Base-by-base conservation (phyloP, 2,113 vertebrate species). In the Planiliza haematocheilus region DNA sequence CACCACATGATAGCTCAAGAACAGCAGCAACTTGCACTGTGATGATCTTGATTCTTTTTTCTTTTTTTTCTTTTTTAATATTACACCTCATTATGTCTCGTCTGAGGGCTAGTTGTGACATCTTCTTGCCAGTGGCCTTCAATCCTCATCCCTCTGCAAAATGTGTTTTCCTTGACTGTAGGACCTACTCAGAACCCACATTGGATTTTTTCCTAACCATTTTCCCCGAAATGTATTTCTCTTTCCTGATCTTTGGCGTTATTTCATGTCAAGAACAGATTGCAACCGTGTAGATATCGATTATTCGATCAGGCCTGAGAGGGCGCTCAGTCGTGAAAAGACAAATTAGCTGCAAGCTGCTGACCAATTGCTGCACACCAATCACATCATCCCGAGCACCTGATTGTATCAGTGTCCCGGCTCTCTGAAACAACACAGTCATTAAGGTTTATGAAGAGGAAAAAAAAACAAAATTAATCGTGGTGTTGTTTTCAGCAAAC, bases 281-380 rank as follows among this genome's bases (percentile, higher is more conserved):
- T 88, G 88, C 84, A 84, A 56, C 76, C 86, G 82, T 89, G 91
- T 91, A 85, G 76, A 66, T 91, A 92, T 92, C 63, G 91, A 92
- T 92, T 91, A 81, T 85, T 86, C 64, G 81, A 91, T 91, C 86
- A 87, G 78, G 84, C 76, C 79, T 63, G 79, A 78, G 86, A 88
- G 86, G 86, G 83, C 83, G 82, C 86, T 89, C 88, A 85, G 83
- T 91, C 85, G 87, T 92, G 88, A 93, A 91, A 91, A 91, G 88
- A 91, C 87, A 91, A 88, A 91, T 90, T 90, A 91, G 88, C 88
- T 88, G 88, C 88, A 86, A 91, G 88, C 80, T 89, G 91, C 91
- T 91, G 90, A 90, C 89, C 90, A 89, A 86, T 84, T 90, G 86
- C 78, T 85, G 85, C 86, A 86, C 88, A 89, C 83, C 82, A 89